A percentile compares a stretch with the other conserved stretches of the same genome.
These are phyloP conservation scores for Diplolepis rosae DNA, from an alignment of 2,888 invertebrate species.

Conservation along the genomic window DNA sequence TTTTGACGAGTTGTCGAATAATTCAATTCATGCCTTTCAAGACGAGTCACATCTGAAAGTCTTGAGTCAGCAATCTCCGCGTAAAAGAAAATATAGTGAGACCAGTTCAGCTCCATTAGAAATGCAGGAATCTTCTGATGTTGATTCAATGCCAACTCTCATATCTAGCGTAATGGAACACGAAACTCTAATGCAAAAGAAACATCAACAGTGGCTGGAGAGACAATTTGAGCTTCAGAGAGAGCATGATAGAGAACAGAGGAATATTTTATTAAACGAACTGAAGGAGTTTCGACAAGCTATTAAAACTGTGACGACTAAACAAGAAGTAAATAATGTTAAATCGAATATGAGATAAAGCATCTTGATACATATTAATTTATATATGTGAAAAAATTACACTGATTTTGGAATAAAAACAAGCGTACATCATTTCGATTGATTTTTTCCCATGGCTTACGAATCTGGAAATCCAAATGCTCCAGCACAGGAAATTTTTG, in stretches of 20 bases:
- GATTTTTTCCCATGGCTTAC: too few relatives aligned
- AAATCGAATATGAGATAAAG: too few relatives aligned
- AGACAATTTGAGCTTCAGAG: conserved; percentile 58
- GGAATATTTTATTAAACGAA: conserved; percentile 50
- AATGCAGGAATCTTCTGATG: background rate
- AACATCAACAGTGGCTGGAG: conserved; percentile 58
- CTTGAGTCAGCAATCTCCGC: background rate
- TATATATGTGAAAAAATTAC: too few relatives aligned
- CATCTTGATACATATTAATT: too few relatives aligned
- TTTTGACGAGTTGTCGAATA: background rate
- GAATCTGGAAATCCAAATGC: too few relatives aligned
- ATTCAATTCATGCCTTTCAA: background rate
- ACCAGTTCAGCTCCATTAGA: too few relatives aligned
- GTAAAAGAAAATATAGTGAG: background rate
- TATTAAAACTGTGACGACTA: conserved; percentile 17
- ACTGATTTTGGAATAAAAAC: too few relatives aligned
- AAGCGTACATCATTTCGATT: too few relatives aligned
- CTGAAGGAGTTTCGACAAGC: conserved; percentile 49
- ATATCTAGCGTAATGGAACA: conserved; percentile 44
- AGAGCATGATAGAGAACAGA: conserved; percentile 52
- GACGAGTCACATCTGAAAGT: background rate
- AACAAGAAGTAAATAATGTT: too few relatives aligned
- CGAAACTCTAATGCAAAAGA: conserved; percentile 52
- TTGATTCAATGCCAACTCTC: background rate
- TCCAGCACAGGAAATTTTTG: too few relatives aligned